Evolutionary conservation across 2,888 invertebrate genomes (phyloP).

Genomic region (Drosophila longiperda): DNA sequence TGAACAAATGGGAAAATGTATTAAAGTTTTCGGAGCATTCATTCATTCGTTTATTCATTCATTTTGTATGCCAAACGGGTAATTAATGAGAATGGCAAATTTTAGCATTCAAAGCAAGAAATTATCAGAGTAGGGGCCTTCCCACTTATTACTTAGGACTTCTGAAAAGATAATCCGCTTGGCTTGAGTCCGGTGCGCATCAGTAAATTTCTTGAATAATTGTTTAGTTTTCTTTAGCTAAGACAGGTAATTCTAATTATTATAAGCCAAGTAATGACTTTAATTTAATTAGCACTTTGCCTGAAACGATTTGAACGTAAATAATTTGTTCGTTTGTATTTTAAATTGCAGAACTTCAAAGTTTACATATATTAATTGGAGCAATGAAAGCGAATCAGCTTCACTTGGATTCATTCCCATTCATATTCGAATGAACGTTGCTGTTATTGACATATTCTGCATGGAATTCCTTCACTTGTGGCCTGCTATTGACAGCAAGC

Average conservation of each 20-base stretch:
- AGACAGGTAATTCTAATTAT: neutral
- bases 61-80: conserved; percentile 25
- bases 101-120: conserved; percentile 28
- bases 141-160: conserved; percentile 29
- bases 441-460: conserved; percentile 62
- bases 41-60: neutral
- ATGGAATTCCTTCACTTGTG: conserved; percentile 42
- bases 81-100: conserved; percentile 54
- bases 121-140: conserved; percentile 16
- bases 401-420: conserved; percentile 32
- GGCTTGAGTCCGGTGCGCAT: conserved; percentile 20
- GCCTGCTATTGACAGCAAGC: conserved; percentile 16
- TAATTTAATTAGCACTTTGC: neutral
- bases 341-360: neutral
- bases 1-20: conserved; percentile 45
- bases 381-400: conserved; percentile 6
- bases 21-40: conserved; percentile 52
- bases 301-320: neutral
- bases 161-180: conserved; percentile 30
- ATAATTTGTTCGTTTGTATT: neutral
- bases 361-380: neutral
- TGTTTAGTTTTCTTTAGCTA: conserved; percentile 9
- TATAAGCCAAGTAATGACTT: neutral
- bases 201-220: conserved; percentile 16
- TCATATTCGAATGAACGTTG: conserved; percentile 20